Evolutionary conservation across 2,797 vertebrate species (phyloP).

Genomic region (Acrocephalus scirpaceus): DNA sequence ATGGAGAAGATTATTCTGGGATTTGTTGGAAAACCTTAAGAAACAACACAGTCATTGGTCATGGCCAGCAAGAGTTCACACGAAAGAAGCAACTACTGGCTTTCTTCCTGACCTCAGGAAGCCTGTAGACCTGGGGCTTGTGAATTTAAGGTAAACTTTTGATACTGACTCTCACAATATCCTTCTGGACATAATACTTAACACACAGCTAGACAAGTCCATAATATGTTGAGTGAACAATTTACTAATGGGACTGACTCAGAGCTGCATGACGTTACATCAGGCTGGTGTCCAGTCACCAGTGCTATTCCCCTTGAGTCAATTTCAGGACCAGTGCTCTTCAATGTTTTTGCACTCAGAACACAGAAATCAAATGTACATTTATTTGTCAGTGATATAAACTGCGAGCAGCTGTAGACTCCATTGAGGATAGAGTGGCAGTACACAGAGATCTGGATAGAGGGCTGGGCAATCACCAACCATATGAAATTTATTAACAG

Average conservation of each 20-base stretch:
- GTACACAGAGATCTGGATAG: not conserved
- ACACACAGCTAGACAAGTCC: not conserved
- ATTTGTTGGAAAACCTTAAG: not conserved
- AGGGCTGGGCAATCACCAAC: not conserved
- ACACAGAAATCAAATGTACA: not conserved
- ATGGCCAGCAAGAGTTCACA: not conserved
- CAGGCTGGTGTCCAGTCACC: not conserved
- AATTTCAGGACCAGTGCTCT: not conserved
- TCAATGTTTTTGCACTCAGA: not conserved
- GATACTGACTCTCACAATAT: not conserved
- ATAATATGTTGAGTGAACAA: not conserved
- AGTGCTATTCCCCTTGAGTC: not conserved
- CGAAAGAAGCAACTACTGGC: not conserved
- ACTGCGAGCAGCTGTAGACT: not conserved
- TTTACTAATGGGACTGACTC: not conserved
- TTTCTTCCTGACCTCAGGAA: not conserved
- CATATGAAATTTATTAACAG: not conserved
- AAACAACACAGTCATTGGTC: not conserved
- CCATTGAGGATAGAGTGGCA: not conserved
- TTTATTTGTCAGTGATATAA: not conserved
- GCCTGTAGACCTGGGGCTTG: not conserved
- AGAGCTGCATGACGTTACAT: not conserved
- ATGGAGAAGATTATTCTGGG: not conserved
- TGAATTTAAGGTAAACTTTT: not conserved
- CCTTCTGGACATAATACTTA: not conserved